Conservation (phyloP, 1,140 invertebrate species). For the Bombus impatiens region DNA sequence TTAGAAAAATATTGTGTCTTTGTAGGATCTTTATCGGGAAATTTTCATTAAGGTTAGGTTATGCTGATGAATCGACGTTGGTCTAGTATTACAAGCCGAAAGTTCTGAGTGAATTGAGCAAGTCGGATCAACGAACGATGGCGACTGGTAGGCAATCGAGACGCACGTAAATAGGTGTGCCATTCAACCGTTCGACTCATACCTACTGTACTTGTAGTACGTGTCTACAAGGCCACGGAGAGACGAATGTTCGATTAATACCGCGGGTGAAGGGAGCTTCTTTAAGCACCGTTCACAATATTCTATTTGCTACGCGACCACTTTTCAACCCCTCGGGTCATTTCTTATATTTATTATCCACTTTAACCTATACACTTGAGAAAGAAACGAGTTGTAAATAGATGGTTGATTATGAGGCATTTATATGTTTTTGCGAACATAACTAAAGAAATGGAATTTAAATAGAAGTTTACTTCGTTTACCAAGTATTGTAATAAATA, state of each 20-base stretch:
- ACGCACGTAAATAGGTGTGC: conserved; percentile 49
- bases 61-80: background rate
- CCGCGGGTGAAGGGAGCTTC: conserved; percentile 45
- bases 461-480: too few species aligned
- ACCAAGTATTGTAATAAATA: too few species aligned
- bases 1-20: too few species aligned
- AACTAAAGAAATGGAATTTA: too few species aligned
- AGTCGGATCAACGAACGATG: conserved; percentile 42
- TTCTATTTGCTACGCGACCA: background rate
- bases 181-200: conserved; percentile 50
- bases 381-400: background rate
- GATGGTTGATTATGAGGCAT: too few species aligned
- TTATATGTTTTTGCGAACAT: too few species aligned
- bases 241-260: conserved; percentile 53
- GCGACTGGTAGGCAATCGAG: conserved; percentile 21
- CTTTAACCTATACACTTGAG: background rate
- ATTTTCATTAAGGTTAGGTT: background rate
- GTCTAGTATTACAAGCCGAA: background rate
- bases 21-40: background rate
- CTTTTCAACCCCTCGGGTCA: background rate
- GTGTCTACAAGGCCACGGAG: conserved; percentile 48
- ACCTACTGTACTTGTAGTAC: conserved; percentile 50
- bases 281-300: conserved; percentile 29
- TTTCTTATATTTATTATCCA: background rate
- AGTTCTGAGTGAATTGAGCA: conserved; percentile 2